Percentiles rank a stretch among this genome's conserved stretches.
These are phyloP conservation scores for Pantala flavescens DNA, from an alignment of 1,140 invertebrate species.

Conservation along the genomic window DNA sequence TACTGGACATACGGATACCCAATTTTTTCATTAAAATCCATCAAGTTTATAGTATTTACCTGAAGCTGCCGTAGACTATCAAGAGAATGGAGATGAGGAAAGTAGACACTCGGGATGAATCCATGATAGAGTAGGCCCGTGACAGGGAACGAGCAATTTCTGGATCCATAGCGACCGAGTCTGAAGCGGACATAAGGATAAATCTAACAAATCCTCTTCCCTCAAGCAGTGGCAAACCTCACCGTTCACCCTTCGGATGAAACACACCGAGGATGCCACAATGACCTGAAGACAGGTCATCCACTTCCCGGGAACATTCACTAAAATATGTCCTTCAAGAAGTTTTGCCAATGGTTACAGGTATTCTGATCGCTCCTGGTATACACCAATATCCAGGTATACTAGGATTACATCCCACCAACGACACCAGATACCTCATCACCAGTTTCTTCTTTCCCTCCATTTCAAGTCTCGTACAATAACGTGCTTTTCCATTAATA, in stretches of 20 bases:
- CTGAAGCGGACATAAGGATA: not conserved
- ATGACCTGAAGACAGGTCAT: not conserved
- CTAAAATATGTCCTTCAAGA: too few species aligned
- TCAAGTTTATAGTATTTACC: constrained; percentile 32
- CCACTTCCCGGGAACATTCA: not conserved
- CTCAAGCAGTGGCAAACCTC: not conserved
- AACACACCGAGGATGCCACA: not conserved
- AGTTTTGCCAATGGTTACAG: too few species aligned
- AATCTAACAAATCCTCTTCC: not conserved
- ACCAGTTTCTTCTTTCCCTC: not conserved
- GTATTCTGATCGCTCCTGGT: too few species aligned
- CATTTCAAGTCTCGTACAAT: not conserved
- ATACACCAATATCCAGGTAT: too few species aligned
- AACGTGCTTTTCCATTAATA: too few species aligned
- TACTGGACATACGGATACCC: not conserved
- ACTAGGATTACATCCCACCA: too few species aligned
- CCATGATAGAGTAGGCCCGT: constrained; percentile 91
- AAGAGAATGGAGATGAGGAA: constrained; percentile 95
- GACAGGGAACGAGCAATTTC: constrained; percentile 21
- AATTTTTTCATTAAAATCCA: not conserved
- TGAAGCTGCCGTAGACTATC: constrained; percentile 90
- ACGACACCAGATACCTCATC: not conserved
- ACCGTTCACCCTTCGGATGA: not conserved
- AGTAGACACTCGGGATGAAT: constrained; percentile 90
- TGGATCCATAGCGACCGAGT: not conserved